phyloP scores from a whole-genome alignment of 2,888 invertebrate species.

The Priocnemis perturbator region DNA sequence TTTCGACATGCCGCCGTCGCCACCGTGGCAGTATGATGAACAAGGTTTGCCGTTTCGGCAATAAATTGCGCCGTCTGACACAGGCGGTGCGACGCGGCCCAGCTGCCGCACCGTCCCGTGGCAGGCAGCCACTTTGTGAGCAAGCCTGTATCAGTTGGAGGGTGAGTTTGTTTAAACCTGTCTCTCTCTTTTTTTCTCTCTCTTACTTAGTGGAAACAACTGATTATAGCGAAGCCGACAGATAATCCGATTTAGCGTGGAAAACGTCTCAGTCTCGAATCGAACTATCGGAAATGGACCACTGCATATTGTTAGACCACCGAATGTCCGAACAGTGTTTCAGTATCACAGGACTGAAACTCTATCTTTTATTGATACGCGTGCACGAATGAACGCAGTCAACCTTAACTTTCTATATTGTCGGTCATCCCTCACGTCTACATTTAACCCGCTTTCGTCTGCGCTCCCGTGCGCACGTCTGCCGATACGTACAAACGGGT shows the following conservation, averaged over 20 bases:
- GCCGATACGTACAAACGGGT: conserved; percentile 12
- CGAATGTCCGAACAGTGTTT: too few relatives aligned
- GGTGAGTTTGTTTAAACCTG: too few relatives aligned
- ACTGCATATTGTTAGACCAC: too few relatives aligned
- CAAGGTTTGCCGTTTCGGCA: conserved; percentile 25
- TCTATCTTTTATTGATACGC: too few relatives aligned
- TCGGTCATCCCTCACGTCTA: background rate
- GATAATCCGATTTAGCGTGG: too few relatives aligned
- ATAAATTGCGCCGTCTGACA: conserved; percentile 47
- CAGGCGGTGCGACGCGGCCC: conserved; percentile 33
- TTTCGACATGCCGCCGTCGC: conserved; percentile 18
- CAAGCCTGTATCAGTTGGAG: conserved; percentile 4
- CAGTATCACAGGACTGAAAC: too few relatives aligned
- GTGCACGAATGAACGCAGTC: too few relatives aligned
- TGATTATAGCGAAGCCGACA: too few relatives aligned
- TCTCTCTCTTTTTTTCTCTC: background rate
- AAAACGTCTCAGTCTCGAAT: too few relatives aligned
- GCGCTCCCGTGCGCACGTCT: conserved; percentile 3
- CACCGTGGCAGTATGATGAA: conserved; percentile 20
- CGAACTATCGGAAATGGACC: too few relatives aligned
- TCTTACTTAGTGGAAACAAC: background rate
- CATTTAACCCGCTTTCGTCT: background rate
- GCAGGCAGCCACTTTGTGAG: conserved; percentile 12
- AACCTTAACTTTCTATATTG: too few relatives aligned
- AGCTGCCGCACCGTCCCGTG: conserved; percentile 21